Evolutionary conservation across 2,113 vertebrate species (phyloP), one percentile per base, ranked within the genome.

Genomic region (Acrocephalus arundinaceus): DNA sequence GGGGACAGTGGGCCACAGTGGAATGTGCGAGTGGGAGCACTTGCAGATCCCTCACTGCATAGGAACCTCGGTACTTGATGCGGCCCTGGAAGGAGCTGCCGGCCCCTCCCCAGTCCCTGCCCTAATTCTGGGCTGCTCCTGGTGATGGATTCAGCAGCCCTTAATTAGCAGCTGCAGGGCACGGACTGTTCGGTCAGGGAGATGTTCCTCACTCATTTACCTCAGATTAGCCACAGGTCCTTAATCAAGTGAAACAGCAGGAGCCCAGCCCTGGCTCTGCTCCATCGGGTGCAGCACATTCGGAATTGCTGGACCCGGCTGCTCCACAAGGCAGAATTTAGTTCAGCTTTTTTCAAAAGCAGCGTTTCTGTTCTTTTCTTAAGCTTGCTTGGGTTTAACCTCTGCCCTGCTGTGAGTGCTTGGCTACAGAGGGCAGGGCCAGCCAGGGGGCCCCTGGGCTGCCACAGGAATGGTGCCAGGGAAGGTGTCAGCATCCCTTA

Each of bases 381-480:
- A 19, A 76, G 12, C 33, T 66, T 41, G 10, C 46, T 63, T 27
- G 43, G 27, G n/a, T 80, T 46, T 10, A 80, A 15, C 8, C n/a
- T 52, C 57, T 46, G 57, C 25, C 37, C 19, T 4, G 1, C 18
- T 27, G 13, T 4, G 62, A 54, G 61, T 4, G 2, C 46, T 35
- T 25, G n/a, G 61, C 45, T 33, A 27, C 20, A 43, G 70, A 62
- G 2, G 3, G 67, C 51, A 37, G 57, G 37, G 61, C 66, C 2
- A 6, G 33, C 22, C 37, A n/a, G 45, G 17, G n/a, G 5, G 11
- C 5, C 59, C 51, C 65, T 6, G 11, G 20, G 28, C 51, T n/a
- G 46, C 1, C 0, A 14, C 0, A 1, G 66, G 4, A 55, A 33
- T 15, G 46, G 33, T 39, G 51, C 46, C 24, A 3, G 57, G 33